Conservation (phyloP, 2,113 vertebrate species). For the Oryzias javanicus region DNA sequence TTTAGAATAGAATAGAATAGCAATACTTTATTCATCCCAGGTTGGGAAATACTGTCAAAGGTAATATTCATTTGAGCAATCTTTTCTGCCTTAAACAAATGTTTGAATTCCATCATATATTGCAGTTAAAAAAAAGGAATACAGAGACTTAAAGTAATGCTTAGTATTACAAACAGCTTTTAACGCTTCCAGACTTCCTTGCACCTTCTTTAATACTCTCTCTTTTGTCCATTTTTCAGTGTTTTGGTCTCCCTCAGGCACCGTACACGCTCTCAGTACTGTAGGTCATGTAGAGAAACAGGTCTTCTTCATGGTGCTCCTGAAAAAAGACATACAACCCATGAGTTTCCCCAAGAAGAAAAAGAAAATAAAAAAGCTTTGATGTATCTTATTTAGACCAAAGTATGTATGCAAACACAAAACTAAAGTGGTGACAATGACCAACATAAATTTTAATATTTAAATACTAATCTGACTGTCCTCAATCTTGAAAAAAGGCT, state of each 20-base stretch:
- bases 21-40: no score
- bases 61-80: conserved; percentile 18
- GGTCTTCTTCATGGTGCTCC: conserved; percentile 98
- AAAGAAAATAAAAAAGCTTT: not conserved
- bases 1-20: no score
- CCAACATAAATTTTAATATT: no score
- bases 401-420: no score
- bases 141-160: conserved; percentile 58
- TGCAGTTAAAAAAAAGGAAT: conserved; percentile 22
- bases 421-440: no score
- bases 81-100: conserved; percentile 11
- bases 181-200: conserved; percentile 8
- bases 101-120: conserved; percentile 27
- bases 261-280: conserved; percentile 98
- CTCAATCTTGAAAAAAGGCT: no score
- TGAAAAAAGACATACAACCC: conserved; percentile 47
- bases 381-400: no score
- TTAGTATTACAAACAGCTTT: conserved; percentile 51
- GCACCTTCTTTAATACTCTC: conserved; percentile 24
- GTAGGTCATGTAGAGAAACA: conserved; percentile 98
- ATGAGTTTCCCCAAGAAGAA: conserved; percentile 1
- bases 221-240: conserved; percentile 44
- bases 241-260: conserved; percentile 77
- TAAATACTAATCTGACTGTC: no score
- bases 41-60: conserved; percentile 63